A percentile compares a stretch with the other conserved stretches of the same genome.
Conservation (phyloP, 2,797 vertebrate species). For the Telmatherina bonti region DNA sequence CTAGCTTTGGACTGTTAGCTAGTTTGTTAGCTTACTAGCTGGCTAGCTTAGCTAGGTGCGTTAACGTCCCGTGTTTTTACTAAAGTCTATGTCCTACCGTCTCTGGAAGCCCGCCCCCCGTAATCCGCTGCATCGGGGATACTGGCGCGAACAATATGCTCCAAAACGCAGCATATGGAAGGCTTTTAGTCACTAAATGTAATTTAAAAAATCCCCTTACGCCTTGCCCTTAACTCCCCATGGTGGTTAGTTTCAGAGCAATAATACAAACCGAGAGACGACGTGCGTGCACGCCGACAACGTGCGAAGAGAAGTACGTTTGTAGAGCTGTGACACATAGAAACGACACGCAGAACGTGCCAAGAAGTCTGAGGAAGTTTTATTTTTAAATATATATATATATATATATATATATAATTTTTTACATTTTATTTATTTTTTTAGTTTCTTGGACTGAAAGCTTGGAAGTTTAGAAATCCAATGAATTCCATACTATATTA, state of each 20-base stretch:
- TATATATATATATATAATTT: not conserved
- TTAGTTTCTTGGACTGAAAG: not conserved
- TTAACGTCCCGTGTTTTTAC: constrained; percentile 69
- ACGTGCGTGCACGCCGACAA: constrained; percentile 69
- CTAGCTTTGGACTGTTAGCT: constrained; percentile 58
- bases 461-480: not conserved
- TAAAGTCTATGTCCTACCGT: constrained; percentile 78
- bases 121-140: constrained; percentile 81
- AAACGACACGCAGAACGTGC: constrained; percentile 14
- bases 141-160: constrained; percentile 71
- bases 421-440: not conserved
- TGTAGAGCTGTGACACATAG: constrained; percentile 49
- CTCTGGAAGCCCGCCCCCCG: constrained; percentile 80
- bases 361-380: too few relatives aligned
- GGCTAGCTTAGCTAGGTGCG: constrained; percentile 62
- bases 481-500: not conserved
- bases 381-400: too few relatives aligned
- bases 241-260: constrained; percentile 77
- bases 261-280: constrained; percentile 71
- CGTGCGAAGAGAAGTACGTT: constrained; percentile 42
- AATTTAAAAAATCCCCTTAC: constrained; percentile 69
- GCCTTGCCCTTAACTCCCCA: constrained; percentile 79
- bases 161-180: constrained; percentile 77
- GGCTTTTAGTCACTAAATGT: constrained; percentile 62
- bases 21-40: constrained; percentile 52